These are phyloP conservation scores for Brachirus orientalis DNA, from an alignment of 2,113 vertebrate genomes.

Conservation along the genomic window DNA sequence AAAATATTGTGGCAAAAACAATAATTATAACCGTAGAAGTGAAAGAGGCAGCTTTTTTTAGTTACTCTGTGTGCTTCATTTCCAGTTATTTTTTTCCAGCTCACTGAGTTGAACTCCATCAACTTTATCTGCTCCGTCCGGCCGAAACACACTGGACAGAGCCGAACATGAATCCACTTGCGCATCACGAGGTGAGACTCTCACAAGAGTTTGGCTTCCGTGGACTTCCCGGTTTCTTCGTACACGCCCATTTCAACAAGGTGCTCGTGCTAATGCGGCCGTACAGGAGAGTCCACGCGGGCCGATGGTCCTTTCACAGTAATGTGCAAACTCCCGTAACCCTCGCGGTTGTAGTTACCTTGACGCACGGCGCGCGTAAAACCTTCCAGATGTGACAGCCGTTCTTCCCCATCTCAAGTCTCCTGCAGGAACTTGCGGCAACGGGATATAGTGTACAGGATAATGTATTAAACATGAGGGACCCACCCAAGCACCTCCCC, in stretches of 20 bases:
- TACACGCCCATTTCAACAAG: conserved; percentile 62
- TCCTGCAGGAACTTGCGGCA: conserved; percentile 35
- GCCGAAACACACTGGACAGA: conserved; percentile 16
- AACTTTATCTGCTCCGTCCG: conserved; percentile 47
- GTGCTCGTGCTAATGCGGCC: conserved; percentile 40
- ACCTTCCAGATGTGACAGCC: conserved; percentile 9
- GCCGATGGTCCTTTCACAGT: background rate
- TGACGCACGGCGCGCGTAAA: conserved; percentile 33
- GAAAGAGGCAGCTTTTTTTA: conserved; percentile 33
- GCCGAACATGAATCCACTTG: conserved; percentile 45
- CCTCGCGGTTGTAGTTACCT: conserved; percentile 4
- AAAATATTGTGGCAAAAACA: background rate
- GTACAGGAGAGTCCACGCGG: conserved; percentile 42
- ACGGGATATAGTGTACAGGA: conserved; percentile 57
- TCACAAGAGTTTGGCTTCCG: conserved; percentile 24
- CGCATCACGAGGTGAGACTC: conserved; percentile 38
- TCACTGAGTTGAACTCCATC: conserved; percentile 43
- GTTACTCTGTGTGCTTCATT: conserved; percentile 15
- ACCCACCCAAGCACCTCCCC: conserved; percentile 75
- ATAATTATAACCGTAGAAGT: background rate
- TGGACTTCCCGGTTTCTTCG: conserved; percentile 18
- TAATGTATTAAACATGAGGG: conserved; percentile 72
- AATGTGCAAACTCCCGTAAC: conserved; percentile 32
- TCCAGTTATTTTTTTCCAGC: conserved; percentile 43
- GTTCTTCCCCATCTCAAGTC: conserved; percentile 16